phyloP scores from a whole-genome alignment of 2,797 vertebrate species.

The Kryptopterus vitreolus region DNA sequence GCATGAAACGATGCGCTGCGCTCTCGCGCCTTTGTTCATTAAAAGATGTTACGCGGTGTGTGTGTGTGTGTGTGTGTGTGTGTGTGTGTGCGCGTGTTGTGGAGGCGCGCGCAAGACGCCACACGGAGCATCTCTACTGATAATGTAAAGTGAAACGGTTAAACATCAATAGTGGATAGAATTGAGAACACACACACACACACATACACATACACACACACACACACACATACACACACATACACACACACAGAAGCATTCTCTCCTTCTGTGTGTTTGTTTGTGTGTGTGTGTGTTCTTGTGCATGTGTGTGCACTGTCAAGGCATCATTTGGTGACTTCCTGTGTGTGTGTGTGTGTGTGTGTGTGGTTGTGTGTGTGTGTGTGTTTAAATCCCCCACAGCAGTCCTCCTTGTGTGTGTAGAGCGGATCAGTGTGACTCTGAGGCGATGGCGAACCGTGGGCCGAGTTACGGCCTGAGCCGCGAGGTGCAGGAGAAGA shows the following conservation, averaged over 20 bases:
- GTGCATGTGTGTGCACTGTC: neutral
- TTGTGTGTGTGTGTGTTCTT: neutral
- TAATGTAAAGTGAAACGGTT: neutral
- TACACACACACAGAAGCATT: too few species aligned
- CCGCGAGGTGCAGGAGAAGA: constrained; percentile 86
- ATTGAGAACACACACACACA: neutral
- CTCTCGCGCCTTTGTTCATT: constrained; percentile 21
- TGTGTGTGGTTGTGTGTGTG: neutral
- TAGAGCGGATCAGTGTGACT: constrained; percentile 15
- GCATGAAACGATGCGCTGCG: neutral
- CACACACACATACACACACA: neutral
- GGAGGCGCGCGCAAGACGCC: constrained; percentile 15
- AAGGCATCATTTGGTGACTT: constrained; percentile 1
- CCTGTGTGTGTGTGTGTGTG: neutral
- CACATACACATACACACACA: neutral
- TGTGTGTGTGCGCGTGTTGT: too few species aligned
- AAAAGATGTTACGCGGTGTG: constrained; percentile 4
- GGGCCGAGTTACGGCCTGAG: constrained; percentile 86
- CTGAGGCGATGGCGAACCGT: constrained; percentile 78
- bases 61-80: too few species aligned
- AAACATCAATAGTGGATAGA: neutral
- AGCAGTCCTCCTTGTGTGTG: constrained; percentile 21
- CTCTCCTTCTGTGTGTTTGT: too few species aligned
- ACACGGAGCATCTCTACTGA: neutral
- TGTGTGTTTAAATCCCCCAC: neutral